Base-by-base conservation (phyloP, 2,797 vertebrate species). In the Sebastes oblongus region DNA sequence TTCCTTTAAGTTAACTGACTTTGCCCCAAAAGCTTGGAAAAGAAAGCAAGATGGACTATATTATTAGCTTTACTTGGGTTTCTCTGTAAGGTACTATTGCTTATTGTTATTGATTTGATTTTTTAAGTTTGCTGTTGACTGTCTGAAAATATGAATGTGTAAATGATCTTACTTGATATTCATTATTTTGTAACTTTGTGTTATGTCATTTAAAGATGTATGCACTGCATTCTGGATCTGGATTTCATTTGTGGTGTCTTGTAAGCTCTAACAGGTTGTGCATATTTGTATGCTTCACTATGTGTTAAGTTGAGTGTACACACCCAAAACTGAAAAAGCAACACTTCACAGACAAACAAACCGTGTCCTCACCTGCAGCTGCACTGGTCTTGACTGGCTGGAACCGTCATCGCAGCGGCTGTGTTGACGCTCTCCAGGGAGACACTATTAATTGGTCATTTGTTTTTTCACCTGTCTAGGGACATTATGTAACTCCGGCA, bases 391-490 rank as follows among this genome's bases (percentile, higher is more conserved):
- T 22, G 58, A 75, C 82, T 55, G 72, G 76, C 67, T 80, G 78
- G 34, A 82, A 52, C 68, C 65, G 81, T 78, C 76, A 52, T 30
- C 29, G 75, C 70, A 54, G 71, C 4, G 10, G 59, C 70, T 60
- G 64, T 82, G 75, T 61, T 75, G 71, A 65, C 13, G 4, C 72
- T 89, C 84, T 75, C 82, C 73, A 29, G 78, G 86, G 84, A 83
- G 70, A 86, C 67, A 50, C 78, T 20, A 74, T 69, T 93, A 92
- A 91, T 92, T 89, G 85, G 75, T 82, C 85, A 76, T 85, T 90
- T 92, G 89, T 92, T 93, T 88, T 92, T 87, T 85, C 84, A 91
- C 89, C 91, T 91, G 93, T 86, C 88, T 82, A 72, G 30, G 52
- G 75, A 79, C 6, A 25, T 94, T 93, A 89, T 75, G 56, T 85